Percentiles rank a stretch among this genome's conserved stretches.
Evolutionary conservation across 1,140 invertebrate species (phyloP).

Genomic region (Hermetia illucens): DNA sequence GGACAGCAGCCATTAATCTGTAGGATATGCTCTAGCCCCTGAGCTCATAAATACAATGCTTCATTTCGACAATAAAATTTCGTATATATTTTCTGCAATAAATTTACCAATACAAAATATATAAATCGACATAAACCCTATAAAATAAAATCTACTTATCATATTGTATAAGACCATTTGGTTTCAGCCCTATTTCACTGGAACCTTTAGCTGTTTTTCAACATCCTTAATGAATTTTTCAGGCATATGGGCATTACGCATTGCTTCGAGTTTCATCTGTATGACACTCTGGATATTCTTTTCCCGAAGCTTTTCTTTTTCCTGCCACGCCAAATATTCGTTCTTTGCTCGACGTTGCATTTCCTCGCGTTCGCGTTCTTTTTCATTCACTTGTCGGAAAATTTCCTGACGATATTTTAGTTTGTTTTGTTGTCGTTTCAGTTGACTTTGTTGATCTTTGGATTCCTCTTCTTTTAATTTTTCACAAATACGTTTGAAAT

Average conservation of each 20-base stretch:
- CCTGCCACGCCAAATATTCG: conserved; percentile 37
- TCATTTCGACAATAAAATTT: too few species aligned
- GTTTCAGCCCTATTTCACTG: conserved; percentile 12
- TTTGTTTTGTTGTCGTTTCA: conserved; percentile 13
- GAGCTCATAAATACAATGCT: too few species aligned
- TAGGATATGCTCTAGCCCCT: too few species aligned
- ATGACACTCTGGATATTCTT: conserved; percentile 40
- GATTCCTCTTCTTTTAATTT: conserved; percentile 33
- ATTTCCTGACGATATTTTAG: conserved; percentile 21
- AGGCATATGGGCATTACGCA: conserved; percentile 32
- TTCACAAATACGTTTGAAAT: conserved; percentile 38
- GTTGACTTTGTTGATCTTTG: conserved; percentile 28
- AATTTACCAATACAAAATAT: too few species aligned
- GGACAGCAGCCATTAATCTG: too few species aligned
- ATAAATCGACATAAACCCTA: too few species aligned
- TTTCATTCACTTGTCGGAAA: conserved; percentile 41
- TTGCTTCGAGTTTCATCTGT: conserved; percentile 39
- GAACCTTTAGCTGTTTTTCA: conserved; percentile 28
- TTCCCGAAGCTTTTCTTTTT: conserved; percentile 37
- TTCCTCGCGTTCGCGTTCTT: conserved; percentile 39
- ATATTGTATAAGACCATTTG: too few species aligned
- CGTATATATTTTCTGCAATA: too few species aligned
- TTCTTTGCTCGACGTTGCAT: conserved; percentile 36
- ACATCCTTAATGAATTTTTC: conserved; percentile 30
- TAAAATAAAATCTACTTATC: too few species aligned